phyloP scores from a whole-genome alignment of 2,113 vertebrate species.

The Bujurquina vittata region DNA sequence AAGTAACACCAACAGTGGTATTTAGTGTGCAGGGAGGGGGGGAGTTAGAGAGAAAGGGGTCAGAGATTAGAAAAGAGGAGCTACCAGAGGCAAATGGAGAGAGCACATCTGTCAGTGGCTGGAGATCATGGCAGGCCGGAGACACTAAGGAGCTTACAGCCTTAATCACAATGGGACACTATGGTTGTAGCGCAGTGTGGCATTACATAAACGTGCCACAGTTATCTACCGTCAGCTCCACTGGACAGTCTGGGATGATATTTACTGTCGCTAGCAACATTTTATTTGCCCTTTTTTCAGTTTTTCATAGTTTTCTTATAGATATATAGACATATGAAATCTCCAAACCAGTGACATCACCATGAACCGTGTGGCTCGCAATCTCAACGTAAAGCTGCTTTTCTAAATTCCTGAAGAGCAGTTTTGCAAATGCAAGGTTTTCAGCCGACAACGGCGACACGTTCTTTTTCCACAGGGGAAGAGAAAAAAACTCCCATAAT shows the following conservation, averaged over 20 bases:
- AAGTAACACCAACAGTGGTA: conserved; percentile 31
- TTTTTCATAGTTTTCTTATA: background rate
- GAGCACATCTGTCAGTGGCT: conserved; percentile 76
- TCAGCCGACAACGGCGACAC: background rate
- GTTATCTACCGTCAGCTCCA: conserved; percentile 53
- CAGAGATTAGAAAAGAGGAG: conserved; percentile 68
- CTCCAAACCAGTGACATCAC: background rate
- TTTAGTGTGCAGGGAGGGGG: conserved; percentile 22
- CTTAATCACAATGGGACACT: conserved; percentile 76
- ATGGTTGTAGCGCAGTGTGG: conserved; percentile 58
- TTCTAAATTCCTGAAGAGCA: conserved; percentile 67
- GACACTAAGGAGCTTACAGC: conserved; percentile 79
- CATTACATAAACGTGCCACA: conserved; percentile 71
- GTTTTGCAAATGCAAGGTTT: conserved; percentile 35
- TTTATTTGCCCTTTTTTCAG: background rate
- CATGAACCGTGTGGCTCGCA: background rate
- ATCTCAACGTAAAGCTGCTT: conserved; percentile 42
- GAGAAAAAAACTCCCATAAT: conserved; percentile 15
- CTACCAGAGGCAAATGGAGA: conserved; percentile 45
- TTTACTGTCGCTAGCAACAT: background rate
- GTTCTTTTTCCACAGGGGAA: conserved; percentile 21
- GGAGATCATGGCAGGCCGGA: conserved; percentile 64
- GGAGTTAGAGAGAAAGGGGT: conserved; percentile 56
- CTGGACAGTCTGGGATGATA: conserved; percentile 31
- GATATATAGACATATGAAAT: background rate